Conservation (phyloP, 2,113 vertebrate genomes). For the Gopherus evgoodei region DNA sequence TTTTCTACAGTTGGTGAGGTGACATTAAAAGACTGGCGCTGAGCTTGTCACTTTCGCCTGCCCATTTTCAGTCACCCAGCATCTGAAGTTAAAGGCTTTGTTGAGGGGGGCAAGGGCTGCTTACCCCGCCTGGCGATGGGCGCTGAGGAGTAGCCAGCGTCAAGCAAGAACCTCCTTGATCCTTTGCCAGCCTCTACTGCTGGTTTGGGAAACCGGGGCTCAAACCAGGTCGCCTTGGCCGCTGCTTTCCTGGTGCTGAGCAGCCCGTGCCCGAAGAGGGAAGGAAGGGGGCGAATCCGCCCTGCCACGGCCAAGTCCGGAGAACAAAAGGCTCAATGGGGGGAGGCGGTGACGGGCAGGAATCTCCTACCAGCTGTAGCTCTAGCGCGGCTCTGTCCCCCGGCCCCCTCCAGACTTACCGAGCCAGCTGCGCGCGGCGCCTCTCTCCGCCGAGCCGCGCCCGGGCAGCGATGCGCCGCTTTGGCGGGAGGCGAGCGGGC, state of each 20-base stretch:
- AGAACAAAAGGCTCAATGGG: neutral
- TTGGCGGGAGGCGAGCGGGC: neutral
- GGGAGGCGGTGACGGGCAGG: neutral
- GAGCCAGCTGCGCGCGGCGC: neutral
- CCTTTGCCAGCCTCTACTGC: neutral
- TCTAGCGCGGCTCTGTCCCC: neutral
- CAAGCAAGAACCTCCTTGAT: neutral
- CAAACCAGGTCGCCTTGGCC: too few relatives aligned
- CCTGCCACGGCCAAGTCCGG: neutral
- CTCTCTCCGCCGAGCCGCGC: neutral
- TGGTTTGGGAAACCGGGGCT: neutral
- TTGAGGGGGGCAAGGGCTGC: neutral
- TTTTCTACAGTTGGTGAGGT: neutral
- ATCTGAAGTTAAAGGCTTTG: too few relatives aligned
- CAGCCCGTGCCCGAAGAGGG: neutral
- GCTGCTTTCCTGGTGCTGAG: neutral
- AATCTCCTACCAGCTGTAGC: neutral
- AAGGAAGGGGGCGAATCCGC: too few relatives aligned
- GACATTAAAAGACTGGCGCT: neutral
- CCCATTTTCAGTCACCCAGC: neutral
- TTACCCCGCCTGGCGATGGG: too few relatives aligned
- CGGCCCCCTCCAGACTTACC: conserved; percentile 1
- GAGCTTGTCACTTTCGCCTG: neutral
- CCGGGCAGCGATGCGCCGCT: neutral
- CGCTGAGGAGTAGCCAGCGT: too few relatives aligned